Conservation (phyloP, 1,140 invertebrate species). For the Drosophila pruinosa region DNA sequence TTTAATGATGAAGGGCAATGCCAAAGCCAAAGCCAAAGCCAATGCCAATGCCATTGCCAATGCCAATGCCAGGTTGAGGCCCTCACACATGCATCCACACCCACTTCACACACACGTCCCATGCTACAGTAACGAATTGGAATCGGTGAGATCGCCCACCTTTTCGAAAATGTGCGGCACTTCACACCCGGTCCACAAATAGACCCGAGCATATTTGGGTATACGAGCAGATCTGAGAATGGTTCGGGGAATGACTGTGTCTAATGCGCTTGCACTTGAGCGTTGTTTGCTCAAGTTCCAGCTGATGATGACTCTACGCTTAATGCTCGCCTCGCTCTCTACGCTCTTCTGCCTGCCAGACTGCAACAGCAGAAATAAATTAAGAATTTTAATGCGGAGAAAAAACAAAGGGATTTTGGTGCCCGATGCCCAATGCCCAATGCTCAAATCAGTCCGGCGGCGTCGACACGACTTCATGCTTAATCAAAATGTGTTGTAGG, state of each 20-base stretch:
- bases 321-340: not conserved
- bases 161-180: conserved; percentile 68
- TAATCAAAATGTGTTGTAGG: conserved; percentile 75
- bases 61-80: not conserved
- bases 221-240: conserved; percentile 12
- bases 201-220: conserved; percentile 13
- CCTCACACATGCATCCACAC: conserved; percentile 45
- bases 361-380: conserved; percentile 66
- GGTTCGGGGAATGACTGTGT: conserved; percentile 68
- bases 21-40: conserved; percentile 9
- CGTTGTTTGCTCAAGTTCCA: conserved; percentile 56
- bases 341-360: not conserved
- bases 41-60: conserved; percentile 9
- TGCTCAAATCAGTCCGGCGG: conserved; percentile 15
- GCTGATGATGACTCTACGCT: conserved; percentile 58
- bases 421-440: not conserved
- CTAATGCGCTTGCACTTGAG: conserved; percentile 70
- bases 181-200: conserved; percentile 63
- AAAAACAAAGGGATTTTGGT: conserved; percentile 55
- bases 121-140: conserved; percentile 33
- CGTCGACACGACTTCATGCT: conserved; percentile 72
- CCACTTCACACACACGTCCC: conserved; percentile 61
- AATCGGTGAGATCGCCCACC: conserved; percentile 57
- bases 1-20: conserved; percentile 40
- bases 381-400: conserved; percentile 76